Evolutionary conservation across 1,140 invertebrate species (phyloP).

Genomic region (Trachymyrmex cornetzi): DNA sequence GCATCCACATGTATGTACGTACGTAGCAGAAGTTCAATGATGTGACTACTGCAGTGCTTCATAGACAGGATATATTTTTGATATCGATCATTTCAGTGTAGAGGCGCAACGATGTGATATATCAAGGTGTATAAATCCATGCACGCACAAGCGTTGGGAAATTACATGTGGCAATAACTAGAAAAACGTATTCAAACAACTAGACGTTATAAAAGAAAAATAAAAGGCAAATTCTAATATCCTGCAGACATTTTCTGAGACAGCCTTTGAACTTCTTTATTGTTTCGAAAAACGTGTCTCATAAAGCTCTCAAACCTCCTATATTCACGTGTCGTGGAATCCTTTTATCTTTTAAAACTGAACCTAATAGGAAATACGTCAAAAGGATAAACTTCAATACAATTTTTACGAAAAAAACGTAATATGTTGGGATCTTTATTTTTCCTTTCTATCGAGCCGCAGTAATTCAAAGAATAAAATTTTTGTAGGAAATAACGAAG

Average conservation of each 20-base stretch:
- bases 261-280: background rate
- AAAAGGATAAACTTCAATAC: background rate
- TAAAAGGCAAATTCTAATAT: constrained; percentile 7
- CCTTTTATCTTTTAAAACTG: background rate
- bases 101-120: background rate
- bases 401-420: background rate
- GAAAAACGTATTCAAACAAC: background rate
- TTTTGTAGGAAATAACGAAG: background rate
- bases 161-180: constrained; percentile 1
- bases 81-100: constrained; percentile 60
- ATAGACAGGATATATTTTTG: constrained; percentile 68
- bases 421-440: background rate
- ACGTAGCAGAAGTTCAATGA: constrained; percentile 64
- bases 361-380: background rate
- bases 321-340: background rate
- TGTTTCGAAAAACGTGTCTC: background rate
- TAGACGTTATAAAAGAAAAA: background rate
- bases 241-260: background rate
- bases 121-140: constrained; percentile 57
- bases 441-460: background rate
- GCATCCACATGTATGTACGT: constrained; percentile 2
- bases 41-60: constrained; percentile 29
- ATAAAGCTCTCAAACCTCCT: background rate
- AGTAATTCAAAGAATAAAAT: background rate
- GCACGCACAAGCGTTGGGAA: constrained; percentile 64